Evolutionary conservation across 1,140 invertebrate species (phyloP).

Genomic region (Trichomalopsis sarcophagae): DNA sequence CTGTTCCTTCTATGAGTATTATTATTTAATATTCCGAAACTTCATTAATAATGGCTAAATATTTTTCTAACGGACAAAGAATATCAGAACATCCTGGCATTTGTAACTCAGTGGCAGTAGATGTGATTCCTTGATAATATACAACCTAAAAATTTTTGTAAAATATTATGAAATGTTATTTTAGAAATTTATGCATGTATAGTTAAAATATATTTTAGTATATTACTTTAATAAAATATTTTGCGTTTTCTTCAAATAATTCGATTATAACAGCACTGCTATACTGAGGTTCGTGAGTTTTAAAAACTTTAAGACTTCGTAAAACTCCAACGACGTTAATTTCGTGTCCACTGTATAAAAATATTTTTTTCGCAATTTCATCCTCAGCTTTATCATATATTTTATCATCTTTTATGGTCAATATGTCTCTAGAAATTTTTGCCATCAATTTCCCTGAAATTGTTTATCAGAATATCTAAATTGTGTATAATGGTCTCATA

Average conservation of each 20-base stretch:
- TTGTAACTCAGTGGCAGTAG: slow-evolving; percentile 1
- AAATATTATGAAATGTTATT: background rate
- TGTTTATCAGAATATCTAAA: background rate
- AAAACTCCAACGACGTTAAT: slow-evolving; percentile 81
- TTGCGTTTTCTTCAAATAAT: slow-evolving; percentile 1
- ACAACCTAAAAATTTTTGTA: background rate
- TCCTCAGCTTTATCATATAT: slow-evolving; percentile 33
- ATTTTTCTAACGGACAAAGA: slow-evolving; percentile 25
- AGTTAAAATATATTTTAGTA: background rate
- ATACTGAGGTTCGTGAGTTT: slow-evolving; percentile 61
- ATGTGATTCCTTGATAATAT: background rate
- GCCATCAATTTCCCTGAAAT: slow-evolving; percentile 73
- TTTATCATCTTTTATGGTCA: slow-evolving; percentile 61
- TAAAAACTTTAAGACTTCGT: slow-evolving; percentile 78
- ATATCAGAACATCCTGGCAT: slow-evolving; percentile 18
- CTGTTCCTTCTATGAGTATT: background rate
- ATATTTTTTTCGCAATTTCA: slow-evolving; percentile 70
- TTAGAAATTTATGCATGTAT: background rate
- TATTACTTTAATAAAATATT: slow-evolving; percentile 47
- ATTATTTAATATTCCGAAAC: background rate
- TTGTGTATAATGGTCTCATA: background rate
- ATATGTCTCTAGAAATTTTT: slow-evolving; percentile 74
- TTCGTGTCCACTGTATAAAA: slow-evolving; percentile 80
- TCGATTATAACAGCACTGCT: slow-evolving; percentile 42
- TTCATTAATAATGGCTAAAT: background rate